phyloP scores from a whole-genome alignment of 1,140 invertebrate species.

The Periplaneta americana region DNA sequence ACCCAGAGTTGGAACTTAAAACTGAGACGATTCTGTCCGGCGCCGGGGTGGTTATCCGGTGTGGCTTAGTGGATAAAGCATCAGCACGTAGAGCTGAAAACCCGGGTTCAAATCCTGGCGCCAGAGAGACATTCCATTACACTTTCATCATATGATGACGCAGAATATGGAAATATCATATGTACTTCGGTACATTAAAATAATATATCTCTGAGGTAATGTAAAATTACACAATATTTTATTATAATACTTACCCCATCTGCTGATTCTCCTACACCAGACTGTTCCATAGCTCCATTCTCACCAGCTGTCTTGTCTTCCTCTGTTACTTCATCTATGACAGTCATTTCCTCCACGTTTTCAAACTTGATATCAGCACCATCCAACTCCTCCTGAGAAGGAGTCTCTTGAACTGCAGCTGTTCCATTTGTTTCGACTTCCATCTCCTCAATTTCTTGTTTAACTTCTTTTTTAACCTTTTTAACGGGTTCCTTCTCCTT shows the following conservation, averaged over 20 bases:
- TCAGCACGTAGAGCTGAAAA: no score
- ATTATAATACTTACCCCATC: not conserved
- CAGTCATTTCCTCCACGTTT: conserved; percentile 12
- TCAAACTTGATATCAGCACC: conserved; percentile 8
- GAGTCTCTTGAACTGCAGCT: conserved; percentile 10
- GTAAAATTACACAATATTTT: no score
- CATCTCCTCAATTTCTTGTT: not conserved
- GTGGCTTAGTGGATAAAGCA: no score
- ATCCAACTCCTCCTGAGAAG: conserved; percentile 1
- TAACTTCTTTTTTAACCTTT: not conserved
- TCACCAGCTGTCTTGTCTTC: conserved; percentile 25
- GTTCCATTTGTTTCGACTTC: not conserved
- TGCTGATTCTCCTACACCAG: conserved; percentile 18
- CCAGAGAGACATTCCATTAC: no score
- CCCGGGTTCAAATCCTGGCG: no score
- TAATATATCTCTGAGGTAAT: no score
- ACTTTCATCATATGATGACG: no score
- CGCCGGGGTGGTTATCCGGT: no score
- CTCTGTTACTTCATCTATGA: conserved; percentile 26
- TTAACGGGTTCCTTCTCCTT: not conserved
- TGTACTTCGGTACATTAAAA: no score
- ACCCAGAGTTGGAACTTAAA: no score
- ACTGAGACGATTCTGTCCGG: no score
- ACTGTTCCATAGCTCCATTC: conserved; percentile 14
- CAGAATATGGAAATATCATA: no score